phyloP scores from a whole-genome alignment of 2,797 vertebrate genomes.

The Ptychadena robeensis region DNA sequence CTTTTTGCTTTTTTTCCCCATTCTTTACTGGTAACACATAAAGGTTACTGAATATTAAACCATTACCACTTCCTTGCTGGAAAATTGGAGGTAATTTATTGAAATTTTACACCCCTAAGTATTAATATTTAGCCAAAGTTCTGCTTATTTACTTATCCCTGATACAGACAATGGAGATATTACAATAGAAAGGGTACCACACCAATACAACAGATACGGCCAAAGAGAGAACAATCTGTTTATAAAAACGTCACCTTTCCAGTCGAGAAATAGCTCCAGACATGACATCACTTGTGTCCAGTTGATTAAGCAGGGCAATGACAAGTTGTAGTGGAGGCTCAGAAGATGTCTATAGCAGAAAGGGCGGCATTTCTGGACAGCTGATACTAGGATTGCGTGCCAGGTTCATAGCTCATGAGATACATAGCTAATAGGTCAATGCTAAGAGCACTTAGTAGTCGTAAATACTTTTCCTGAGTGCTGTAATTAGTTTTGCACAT shows the following conservation, averaged over 20 bases:
- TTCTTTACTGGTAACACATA: too few species aligned
- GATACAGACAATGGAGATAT: not conserved
- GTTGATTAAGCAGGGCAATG: conserved; percentile 46
- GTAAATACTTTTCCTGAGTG: conserved; percentile 40
- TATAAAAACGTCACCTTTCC: conserved; percentile 23
- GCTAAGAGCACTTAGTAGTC: conserved; percentile 36
- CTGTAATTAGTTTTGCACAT: conserved; percentile 53
- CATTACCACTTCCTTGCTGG: too few species aligned
- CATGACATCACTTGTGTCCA: conserved; percentile 53
- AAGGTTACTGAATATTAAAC: too few species aligned
- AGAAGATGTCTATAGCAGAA: conserved; percentile 43
- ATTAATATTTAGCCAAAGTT: not conserved
- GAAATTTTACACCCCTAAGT: not conserved
- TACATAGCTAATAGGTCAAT: conserved; percentile 38
- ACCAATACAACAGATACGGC: conserved; percentile 2
- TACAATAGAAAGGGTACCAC: not conserved
- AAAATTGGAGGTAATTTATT: not conserved
- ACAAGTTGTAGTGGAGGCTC: conserved; percentile 39
- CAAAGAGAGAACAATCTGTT: conserved; percentile 44
- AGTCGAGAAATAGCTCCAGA: conserved; percentile 40
- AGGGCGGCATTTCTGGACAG: conserved; percentile 24
- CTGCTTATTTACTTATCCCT: conserved; percentile 1
- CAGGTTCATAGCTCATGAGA: conserved; percentile 44
- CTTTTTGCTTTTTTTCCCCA: too few species aligned
- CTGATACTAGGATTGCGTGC: conserved; percentile 46